These are phyloP conservation scores for Tympanoctomys barrerae DNA, from an alignment of 2,797 vertebrate genomes.

Conservation along the genomic window DNA sequence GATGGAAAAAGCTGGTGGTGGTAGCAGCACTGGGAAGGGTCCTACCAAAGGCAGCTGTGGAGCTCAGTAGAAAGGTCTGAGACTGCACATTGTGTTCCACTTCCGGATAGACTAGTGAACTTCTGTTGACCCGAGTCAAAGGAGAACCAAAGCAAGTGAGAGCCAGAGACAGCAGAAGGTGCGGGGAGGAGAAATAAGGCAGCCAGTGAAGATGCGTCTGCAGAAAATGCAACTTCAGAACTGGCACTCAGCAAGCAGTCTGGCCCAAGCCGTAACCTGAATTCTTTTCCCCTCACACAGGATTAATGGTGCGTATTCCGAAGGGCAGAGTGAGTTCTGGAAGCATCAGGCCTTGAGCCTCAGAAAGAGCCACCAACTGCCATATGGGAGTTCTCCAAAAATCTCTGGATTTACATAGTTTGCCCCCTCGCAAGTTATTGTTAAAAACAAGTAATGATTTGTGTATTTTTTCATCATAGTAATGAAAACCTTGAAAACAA, in stretches of 20 bases:
- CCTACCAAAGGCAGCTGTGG: not conserved
- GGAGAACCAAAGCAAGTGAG: not conserved
- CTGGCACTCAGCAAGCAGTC: not conserved
- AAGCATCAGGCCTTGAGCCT: not conserved
- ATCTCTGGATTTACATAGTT: constrained; percentile 55
- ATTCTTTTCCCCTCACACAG: constrained; percentile 57
- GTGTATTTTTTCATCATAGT: constrained; percentile 71
- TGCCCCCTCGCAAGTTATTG: constrained; percentile 55
- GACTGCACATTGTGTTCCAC: not conserved
- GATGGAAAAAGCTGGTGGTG: not conserved
- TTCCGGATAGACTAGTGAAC: not conserved
- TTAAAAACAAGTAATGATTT: constrained; percentile 60
- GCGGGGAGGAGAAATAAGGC: not conserved
- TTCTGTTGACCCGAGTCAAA: not conserved
- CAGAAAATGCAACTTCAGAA: not conserved
- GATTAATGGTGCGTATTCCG: constrained; percentile 31
- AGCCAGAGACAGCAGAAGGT: not conserved
- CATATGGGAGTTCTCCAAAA: constrained; percentile 67
- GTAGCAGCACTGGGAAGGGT: not conserved
- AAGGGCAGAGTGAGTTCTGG: constrained; percentile 14
- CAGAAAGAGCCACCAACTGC: not conserved
- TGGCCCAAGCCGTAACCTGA: constrained; percentile 18
- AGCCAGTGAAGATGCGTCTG: not conserved
- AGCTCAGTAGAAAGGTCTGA: not conserved
- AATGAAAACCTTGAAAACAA: constrained; percentile 55